These are phyloP conservation scores for Sarotherodon lohbergeri DNA, from an alignment of 2,113 vertebrate genomes.

Conservation along the genomic window DNA sequence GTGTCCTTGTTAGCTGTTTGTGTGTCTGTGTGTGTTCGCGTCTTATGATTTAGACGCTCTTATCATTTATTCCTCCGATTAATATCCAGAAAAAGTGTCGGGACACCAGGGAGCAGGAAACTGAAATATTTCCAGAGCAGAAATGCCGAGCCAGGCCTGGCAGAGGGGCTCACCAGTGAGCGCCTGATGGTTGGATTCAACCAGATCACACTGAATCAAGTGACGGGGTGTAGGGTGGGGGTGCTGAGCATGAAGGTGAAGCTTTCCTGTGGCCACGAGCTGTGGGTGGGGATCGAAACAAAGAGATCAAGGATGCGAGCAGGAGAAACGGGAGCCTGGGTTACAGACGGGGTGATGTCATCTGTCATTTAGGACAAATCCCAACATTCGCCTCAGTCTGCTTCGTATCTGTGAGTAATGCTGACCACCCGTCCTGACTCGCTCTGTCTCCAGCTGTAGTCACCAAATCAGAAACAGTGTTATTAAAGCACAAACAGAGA, in stretches of 20 bases:
- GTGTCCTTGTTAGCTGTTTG: neutral
- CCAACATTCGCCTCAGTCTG: no score
- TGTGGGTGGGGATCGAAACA: neutral
- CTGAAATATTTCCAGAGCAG: neutral
- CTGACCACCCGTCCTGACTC: neutral
- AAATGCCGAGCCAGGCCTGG: fast-evolving
- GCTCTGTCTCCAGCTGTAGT: fast-evolving
- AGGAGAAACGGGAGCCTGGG: neutral
- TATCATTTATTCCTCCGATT: neutral
- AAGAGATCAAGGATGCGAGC: neutral
- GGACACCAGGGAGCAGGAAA: neutral
- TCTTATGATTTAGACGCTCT: neutral
- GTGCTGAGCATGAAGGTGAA: neutral
- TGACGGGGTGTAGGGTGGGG: neutral
- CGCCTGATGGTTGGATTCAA: neutral
- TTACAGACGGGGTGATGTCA: neutral
- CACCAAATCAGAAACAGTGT: fast-evolving
- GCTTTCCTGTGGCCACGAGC: neutral
- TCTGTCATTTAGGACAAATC: neutral
- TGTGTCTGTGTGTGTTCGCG: neutral
- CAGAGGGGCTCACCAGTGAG: no score
- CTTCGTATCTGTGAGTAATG: neutral
- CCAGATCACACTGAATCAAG: neutral
- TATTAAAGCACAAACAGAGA: neutral
- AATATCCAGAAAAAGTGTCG: neutral